phyloP scores from a whole-genome alignment of 2,888 invertebrate species.

The Eupeodes latifasciatus region DNA sequence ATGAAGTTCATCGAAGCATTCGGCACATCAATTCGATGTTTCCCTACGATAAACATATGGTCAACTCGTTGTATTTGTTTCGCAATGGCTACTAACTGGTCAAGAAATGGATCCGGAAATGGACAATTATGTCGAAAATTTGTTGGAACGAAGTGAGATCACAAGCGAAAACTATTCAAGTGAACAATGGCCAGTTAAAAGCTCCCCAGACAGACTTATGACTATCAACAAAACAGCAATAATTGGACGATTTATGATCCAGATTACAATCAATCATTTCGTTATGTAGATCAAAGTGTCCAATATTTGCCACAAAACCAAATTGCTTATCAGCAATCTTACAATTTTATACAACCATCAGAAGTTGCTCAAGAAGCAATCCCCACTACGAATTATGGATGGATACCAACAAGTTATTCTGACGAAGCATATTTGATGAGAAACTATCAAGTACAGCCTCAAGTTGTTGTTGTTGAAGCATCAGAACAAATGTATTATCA shows the following conservation, averaged over 20 bases:
- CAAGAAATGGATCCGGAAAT: neutral
- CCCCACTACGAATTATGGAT: neutral
- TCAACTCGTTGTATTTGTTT: neutral
- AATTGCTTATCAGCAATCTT: neutral
- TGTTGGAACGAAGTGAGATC: slow-evolving; percentile 18
- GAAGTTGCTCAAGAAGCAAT: neutral
- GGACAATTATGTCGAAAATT: slow-evolving; percentile 5
- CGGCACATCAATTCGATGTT: too few relatives aligned
- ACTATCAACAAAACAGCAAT: neutral
- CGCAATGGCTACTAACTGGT: slow-evolving; percentile 15
- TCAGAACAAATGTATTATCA: neutral
- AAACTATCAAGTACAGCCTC: neutral
- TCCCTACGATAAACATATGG: too few relatives aligned
- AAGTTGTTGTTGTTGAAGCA: neutral
- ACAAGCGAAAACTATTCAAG: neutral
- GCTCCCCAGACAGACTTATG: too few relatives aligned
- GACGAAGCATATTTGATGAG: neutral
- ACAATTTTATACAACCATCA: neutral
- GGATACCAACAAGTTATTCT: neutral
- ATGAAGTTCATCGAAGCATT: too few relatives aligned
- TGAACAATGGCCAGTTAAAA: neutral
- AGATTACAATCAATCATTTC: neutral
- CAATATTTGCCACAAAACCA: neutral
- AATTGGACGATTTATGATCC: neutral
- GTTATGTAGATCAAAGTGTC: neutral